These are phyloP conservation scores for Anas capensis DNA, from an alignment of 2,797 vertebrate genomes.

Conservation along the genomic window DNA sequence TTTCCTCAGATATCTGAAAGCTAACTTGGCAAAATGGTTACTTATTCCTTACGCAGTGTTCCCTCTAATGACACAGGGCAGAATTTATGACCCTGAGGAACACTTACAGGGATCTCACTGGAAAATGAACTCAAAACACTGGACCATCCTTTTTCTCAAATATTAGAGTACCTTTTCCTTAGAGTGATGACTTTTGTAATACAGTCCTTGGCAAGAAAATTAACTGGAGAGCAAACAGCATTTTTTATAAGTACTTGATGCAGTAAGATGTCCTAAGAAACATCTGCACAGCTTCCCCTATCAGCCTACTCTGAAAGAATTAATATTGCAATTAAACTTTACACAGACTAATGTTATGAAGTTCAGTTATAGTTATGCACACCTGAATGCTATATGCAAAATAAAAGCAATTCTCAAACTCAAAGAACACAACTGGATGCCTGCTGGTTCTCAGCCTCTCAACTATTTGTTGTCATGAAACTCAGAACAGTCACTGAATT, in stretches of 20 bases:
- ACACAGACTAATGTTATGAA: background rate
- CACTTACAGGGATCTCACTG: background rate
- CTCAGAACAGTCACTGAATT: background rate
- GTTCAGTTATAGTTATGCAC: background rate
- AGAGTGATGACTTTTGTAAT: background rate
- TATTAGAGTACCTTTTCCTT: background rate
- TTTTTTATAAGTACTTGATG: background rate
- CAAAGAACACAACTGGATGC: background rate
- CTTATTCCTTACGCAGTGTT: background rate
- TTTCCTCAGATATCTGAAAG: background rate
- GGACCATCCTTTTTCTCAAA: background rate
- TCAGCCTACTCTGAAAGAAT: background rate
- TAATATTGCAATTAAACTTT: background rate
- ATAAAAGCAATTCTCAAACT: background rate
- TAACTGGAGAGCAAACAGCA: background rate
- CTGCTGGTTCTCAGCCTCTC: background rate
- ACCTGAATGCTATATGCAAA: background rate
- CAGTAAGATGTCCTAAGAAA: background rate
- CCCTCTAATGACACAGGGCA: background rate
- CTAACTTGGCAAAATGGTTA: background rate
- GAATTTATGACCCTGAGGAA: background rate
- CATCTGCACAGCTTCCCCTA: background rate
- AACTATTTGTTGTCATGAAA: background rate
- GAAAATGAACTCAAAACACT: background rate
- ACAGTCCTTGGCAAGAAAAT: background rate